phyloP scores from a whole-genome alignment of 2,797 vertebrate species.

The Aulostomus chinensis region DNA sequence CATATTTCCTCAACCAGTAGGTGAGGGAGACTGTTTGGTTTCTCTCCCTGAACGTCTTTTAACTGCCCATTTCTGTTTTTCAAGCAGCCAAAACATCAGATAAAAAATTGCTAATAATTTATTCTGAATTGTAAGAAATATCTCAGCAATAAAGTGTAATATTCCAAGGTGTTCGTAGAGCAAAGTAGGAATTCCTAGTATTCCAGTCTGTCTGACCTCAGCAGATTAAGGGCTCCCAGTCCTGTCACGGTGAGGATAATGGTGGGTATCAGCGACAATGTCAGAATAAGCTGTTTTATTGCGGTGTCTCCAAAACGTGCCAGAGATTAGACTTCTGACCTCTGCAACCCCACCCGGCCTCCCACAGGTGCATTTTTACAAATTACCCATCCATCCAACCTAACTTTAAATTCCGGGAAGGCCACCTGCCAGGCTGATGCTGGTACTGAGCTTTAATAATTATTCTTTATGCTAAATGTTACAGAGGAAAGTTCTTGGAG shows the following conservation, averaged over 20 bases:
- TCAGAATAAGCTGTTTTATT: constrained; percentile 47
- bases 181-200: constrained; percentile 3
- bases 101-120: too few relatives aligned
- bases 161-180: neutral
- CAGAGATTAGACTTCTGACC: constrained; percentile 38
- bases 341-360: constrained; percentile 3
- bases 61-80: too few relatives aligned
- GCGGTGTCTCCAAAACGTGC: constrained; percentile 20
- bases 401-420: neutral
- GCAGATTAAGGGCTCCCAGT: constrained; percentile 45
- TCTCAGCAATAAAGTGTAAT: too few relatives aligned
- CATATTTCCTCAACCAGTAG: too few relatives aligned
- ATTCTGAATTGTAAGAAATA: too few relatives aligned
- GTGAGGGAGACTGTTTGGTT: too few relatives aligned
- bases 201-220: constrained; percentile 38
- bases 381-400: neutral
- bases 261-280: neutral
- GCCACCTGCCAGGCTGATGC: too few relatives aligned
- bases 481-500: too few relatives aligned
- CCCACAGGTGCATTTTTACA: constrained; percentile 4
- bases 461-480: too few relatives aligned
- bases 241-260: constrained; percentile 10
- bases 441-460: too few relatives aligned
- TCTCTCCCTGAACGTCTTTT: too few relatives aligned
- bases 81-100: too few relatives aligned